Conservation (phyloP, 2,888 invertebrate species). For the Agrochola lota region DNA sequence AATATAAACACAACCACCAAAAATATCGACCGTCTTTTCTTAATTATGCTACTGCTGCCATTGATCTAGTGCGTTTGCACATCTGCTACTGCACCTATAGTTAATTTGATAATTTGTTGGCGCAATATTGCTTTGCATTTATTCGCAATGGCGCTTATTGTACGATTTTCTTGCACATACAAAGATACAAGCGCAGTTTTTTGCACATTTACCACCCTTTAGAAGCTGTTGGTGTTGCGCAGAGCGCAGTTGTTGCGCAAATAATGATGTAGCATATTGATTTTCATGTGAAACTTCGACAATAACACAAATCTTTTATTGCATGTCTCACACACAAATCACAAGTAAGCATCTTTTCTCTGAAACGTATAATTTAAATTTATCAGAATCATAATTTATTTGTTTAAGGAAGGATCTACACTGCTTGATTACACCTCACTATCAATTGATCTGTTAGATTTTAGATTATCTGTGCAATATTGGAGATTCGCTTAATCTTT, state of each 20-base stretch:
- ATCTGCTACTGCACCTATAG: background rate
- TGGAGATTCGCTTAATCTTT: background rate
- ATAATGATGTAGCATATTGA: background rate
- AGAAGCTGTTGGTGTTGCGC: background rate
- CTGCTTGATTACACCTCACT: background rate
- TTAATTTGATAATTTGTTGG: background rate
- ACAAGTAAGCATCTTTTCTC: constrained; percentile 64
- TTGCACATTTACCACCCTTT: background rate
- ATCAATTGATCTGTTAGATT: background rate
- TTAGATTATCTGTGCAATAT: background rate
- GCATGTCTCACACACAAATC: constrained; percentile 62
- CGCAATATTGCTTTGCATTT: no score
- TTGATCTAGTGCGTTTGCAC: background rate
- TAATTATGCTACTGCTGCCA: background rate
- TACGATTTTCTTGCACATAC: background rate
- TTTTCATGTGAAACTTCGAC: constrained; percentile 2
- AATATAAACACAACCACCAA: no score
- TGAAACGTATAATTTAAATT: background rate
- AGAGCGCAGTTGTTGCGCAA: constrained; percentile 8
- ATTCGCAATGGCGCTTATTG: no score
- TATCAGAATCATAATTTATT: background rate
- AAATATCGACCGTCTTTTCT: background rate
- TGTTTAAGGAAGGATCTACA: background rate
- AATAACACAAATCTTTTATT: constrained; percentile 53
- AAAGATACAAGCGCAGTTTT: background rate